A percentile compares a stretch with the other conserved stretches of the same genome.
These are phyloP conservation scores for Zaprionus africanus DNA, from an alignment of 1,140 invertebrate species.

Conservation along the genomic window DNA sequence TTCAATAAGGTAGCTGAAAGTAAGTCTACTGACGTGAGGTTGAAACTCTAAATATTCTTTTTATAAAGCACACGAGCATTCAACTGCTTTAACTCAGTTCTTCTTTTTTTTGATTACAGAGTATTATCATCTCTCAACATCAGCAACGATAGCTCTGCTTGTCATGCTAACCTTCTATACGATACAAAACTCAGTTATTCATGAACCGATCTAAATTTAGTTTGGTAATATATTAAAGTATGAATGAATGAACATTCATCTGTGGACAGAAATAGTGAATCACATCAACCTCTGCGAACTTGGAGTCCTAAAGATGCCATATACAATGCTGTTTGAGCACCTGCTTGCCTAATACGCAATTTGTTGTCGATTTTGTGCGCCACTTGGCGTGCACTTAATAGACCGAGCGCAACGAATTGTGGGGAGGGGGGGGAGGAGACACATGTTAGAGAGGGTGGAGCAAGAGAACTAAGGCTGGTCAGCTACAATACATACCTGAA, in stretches of 20 bases:
- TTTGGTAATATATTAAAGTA: background rate
- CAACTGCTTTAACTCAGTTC: too few species aligned
- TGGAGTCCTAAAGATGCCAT: background rate
- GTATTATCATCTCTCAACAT: too few species aligned
- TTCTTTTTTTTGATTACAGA: too few species aligned
- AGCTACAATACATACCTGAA: conserved; percentile 88
- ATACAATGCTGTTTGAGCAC: background rate
- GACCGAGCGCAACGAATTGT: background rate
- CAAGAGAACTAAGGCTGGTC: background rate
- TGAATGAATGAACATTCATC: background rate
- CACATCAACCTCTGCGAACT: background rate
- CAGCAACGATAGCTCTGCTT: too few species aligned
- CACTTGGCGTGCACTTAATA: conserved; percentile 5
- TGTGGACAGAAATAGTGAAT: background rate
- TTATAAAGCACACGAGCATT: too few species aligned
- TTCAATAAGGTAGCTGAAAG: too few species aligned
- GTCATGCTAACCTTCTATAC: background rate
- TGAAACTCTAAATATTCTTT: too few species aligned
- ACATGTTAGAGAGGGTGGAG: background rate
- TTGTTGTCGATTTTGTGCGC: conserved; percentile 29
- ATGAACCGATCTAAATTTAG: background rate
- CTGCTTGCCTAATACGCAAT: background rate
- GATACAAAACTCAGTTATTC: background rate
- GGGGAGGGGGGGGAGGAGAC: too few species aligned
- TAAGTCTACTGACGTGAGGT: too few species aligned